phyloP scores from a whole-genome alignment of 2,888 invertebrate genomes.

The Tinea semifulvella region DNA sequence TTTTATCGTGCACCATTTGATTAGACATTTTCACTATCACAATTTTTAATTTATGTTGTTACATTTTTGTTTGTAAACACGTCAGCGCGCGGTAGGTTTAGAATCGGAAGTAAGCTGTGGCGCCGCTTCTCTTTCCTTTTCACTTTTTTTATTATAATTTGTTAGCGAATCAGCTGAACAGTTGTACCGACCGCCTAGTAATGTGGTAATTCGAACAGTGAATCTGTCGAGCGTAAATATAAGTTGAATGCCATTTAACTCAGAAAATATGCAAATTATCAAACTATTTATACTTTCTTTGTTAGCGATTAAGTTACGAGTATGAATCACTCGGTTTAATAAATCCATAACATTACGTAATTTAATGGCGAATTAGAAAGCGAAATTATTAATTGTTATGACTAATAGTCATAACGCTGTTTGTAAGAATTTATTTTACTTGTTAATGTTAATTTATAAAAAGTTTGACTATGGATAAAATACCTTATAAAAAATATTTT shows the following conservation, averaged over 20 bases:
- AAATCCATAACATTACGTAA: neutral
- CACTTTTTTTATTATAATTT: conserved; percentile 36
- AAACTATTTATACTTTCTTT: neutral
- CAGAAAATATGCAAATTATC: conserved; percentile 12
- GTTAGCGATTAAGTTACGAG: neutral
- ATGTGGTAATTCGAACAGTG: conserved; percentile 10
- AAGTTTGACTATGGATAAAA: too few species aligned
- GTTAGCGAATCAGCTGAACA: neutral
- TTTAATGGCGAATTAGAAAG: neutral
- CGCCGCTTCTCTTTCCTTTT: conserved; percentile 38
- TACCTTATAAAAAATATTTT: too few species aligned
- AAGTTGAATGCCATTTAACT: conserved; percentile 19
- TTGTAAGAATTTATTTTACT: too few species aligned
- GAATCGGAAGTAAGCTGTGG: conserved; percentile 49
- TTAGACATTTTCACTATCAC: conserved; percentile 31
- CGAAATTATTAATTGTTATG: neutral
- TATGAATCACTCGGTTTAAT: neutral
- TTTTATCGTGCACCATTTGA: conserved; percentile 33
- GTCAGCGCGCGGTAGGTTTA: conserved; percentile 40
- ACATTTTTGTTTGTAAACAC: conserved; percentile 29
- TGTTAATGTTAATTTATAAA: too few species aligned
- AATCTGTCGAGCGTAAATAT: conserved; percentile 12
- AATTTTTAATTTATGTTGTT: too few species aligned
- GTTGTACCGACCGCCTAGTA: neutral
- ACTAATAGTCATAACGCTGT: too few species aligned